Evolutionary conservation across 2,113 vertebrate species (phyloP), one percentile per base, ranked within the genome.

Genomic region (Coptodon bakossiorum): DNA sequence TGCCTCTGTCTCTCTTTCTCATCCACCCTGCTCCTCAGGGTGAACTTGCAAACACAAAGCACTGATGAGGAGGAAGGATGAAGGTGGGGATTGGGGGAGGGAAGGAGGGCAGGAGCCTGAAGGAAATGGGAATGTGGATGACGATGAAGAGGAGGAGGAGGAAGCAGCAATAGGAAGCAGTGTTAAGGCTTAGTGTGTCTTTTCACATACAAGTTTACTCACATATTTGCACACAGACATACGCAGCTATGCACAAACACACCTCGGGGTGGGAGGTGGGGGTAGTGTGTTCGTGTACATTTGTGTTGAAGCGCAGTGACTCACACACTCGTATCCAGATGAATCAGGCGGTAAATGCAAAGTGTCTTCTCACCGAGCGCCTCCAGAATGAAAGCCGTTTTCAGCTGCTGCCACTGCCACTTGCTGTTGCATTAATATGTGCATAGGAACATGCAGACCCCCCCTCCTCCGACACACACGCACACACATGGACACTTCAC

Each of bases 321-420:
- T 3, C 83, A 38, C 53, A 71, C 53, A 6, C 17, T 36, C 11
- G 24, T 19, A 88, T 45, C 52, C 79, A 85, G 83, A 90, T 88
- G 85, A 93, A 91, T 92, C 88, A 82, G 66, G 61, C 80, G 50
- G 86, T 88, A 93, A 90, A 94, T 90, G 89, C 82, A 52, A 90
- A 91, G 80, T 86, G 86, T 91, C 85, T 91, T 61, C 85, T 86
- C 84, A 76, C 76, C 1, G 6, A 88, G 73, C 11, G 61, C 81
- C 86, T 88, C 43, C 63, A 84, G 88, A 92, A 92, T 87, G 88
- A 89, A 90, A 85, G 87, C 88, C 80, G 86, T 90, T 92, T 92
- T 90, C 86, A 84, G 86, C 68, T 79, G 84, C 80, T 89, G 93
- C 90, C 84, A 68, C 86, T 50, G 53, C 78, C 86, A 82, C 87